These are phyloP conservation scores for Sisyra terminalis DNA, from an alignment of 2,888 invertebrate genomes.

Conservation along the genomic window DNA sequence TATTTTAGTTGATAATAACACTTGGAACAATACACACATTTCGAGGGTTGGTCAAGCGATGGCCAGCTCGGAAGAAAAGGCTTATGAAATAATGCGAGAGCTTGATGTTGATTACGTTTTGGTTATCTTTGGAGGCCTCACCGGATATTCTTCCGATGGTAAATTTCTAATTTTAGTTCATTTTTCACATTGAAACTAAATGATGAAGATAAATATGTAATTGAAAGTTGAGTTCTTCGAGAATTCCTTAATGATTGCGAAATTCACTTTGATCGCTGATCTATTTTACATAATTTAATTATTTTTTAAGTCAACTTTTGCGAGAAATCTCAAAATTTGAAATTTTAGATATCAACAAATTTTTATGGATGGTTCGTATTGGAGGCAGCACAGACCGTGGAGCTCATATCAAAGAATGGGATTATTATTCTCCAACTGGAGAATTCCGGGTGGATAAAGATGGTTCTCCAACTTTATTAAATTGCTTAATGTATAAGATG, in stretches of 20 bases:
- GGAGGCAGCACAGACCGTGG: slow-evolving; percentile 93
- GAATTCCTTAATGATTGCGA: slow-evolving; percentile 5
- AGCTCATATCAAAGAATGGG: slow-evolving; percentile 87
- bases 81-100: slow-evolving; percentile 95
- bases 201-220: background rate
- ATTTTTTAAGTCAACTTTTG: too few relatives aligned
- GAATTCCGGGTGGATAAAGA: slow-evolving; percentile 95
- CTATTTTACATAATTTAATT: too few relatives aligned
- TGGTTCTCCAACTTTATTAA: slow-evolving; percentile 78
- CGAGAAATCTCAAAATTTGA: background rate
- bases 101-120: slow-evolving; percentile 95
- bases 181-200: too few relatives aligned
- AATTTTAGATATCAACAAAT: slow-evolving; percentile 85
- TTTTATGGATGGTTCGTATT: slow-evolving; percentile 96
- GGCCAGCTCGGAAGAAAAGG: slow-evolving; percentile 92
- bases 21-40: slow-evolving; percentile 99
- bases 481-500: slow-evolving; percentile 99
- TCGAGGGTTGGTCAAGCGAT: slow-evolving; percentile 96
- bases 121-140: slow-evolving; percentile 96
- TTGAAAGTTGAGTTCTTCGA: slow-evolving; percentile 7
- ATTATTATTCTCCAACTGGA: slow-evolving; percentile 90
- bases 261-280: slow-evolving; percentile 7
- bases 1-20: slow-evolving; percentile 96
- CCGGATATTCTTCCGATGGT: slow-evolving; percentile 97
- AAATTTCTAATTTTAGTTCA: slow-evolving; percentile 5